A percentile compares a stretch with the other conserved stretches of the same genome.
Conservation (phyloP, 2,113 vertebrate genomes). For the Clarias magur region DNA sequence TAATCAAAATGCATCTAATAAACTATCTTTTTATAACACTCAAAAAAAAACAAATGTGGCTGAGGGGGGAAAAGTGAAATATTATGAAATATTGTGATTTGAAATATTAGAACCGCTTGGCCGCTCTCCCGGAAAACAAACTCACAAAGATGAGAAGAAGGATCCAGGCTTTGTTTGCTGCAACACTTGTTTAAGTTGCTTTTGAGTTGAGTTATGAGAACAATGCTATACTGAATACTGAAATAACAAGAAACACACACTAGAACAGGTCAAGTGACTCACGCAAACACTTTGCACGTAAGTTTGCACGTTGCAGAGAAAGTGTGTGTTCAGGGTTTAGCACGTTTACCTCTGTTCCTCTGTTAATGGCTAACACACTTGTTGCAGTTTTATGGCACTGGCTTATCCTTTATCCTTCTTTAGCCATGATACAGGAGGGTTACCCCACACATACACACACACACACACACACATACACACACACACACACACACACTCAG, state of each 20-base stretch:
- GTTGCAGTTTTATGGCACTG: constrained; percentile 50
- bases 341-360: constrained; percentile 23
- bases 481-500: not conserved
- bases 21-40: constrained; percentile 33
- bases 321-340: constrained; percentile 24
- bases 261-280: not conserved
- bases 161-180: not conserved
- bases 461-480: constrained; percentile 16
- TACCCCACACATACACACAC: not conserved
- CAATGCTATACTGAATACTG: not conserved
- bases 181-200: not conserved
- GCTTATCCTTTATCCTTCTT: constrained; percentile 45
- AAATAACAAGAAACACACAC: not conserved
- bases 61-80: not conserved
- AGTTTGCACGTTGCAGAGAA: not conserved
- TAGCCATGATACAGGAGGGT: constrained; percentile 21
- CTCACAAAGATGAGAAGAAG: not conserved
- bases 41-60: constrained; percentile 15
- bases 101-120: constrained; percentile 21
- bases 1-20: constrained; percentile 42
- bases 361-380: constrained; percentile 49
- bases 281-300: not conserved
- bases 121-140: not conserved
- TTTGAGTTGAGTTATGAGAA: not conserved
- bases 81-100: constrained; percentile 8